phyloP scores from a whole-genome alignment of 2,113 vertebrate genomes.

The Spermophilus dauricus region DNA sequence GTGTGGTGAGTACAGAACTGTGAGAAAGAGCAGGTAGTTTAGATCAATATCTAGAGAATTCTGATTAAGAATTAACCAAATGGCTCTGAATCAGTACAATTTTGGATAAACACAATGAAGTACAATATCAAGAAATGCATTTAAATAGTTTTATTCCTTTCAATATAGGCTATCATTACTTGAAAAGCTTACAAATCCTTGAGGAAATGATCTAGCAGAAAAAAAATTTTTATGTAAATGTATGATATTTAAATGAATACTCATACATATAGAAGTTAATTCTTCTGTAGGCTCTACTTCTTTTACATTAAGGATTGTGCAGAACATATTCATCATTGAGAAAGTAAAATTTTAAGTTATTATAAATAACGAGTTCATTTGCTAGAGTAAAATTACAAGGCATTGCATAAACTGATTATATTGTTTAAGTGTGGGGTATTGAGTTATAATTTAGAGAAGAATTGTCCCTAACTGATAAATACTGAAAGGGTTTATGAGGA shows the following conservation, averaged over 20 bases:
- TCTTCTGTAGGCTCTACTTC: neutral
- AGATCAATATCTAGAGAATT: neutral
- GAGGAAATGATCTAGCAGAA: neutral
- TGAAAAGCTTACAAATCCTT: neutral
- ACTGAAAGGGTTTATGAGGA: neutral
- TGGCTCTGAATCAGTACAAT: neutral
- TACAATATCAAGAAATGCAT: neutral
- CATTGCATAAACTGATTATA: neutral
- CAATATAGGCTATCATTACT: neutral
- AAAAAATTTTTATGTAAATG: neutral
- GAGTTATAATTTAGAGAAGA: neutral
- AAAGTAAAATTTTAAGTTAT: neutral
- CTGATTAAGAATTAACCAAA: neutral
- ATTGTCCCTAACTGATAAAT: neutral
- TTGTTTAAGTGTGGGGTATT: neutral
- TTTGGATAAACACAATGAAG: neutral
- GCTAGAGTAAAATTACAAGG: neutral
- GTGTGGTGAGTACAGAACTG: slow-evolving; percentile 27
- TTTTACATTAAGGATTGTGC: neutral
- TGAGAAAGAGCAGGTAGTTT: neutral
- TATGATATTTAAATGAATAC: neutral
- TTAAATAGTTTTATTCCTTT: neutral
- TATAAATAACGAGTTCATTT: neutral
- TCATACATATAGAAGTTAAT: neutral
- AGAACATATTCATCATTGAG: neutral